Percentiles rank a stretch among this genome's conserved stretches.
These are phyloP conservation scores for Pelusios castaneus DNA, from an alignment of 2,113 vertebrate genomes.

Conservation along the genomic window DNA sequence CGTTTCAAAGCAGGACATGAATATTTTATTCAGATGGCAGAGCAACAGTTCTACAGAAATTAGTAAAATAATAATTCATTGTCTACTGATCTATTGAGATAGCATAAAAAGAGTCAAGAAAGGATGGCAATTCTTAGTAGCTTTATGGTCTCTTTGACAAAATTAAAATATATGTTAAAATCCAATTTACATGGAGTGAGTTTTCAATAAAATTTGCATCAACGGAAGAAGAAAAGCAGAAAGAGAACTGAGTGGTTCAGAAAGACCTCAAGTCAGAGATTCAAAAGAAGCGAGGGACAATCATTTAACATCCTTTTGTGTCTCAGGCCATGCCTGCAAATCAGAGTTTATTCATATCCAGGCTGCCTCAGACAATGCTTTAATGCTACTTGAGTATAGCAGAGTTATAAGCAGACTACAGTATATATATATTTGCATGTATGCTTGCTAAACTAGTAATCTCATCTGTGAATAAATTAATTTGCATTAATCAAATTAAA, in stretches of 20 bases:
- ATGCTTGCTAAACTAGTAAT: background rate
- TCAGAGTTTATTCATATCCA: background rate
- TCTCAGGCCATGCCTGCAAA: background rate
- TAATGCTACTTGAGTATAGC: background rate
- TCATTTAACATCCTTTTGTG: constrained; percentile 26
- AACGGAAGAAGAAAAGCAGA: constrained; percentile 31
- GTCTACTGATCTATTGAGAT: background rate
- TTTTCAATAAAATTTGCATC: constrained; percentile 45
- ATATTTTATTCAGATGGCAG: background rate
- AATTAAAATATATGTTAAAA: constrained; percentile 21
- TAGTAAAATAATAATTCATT: constrained; percentile 33
- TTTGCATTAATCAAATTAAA: background rate
- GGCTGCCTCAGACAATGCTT: background rate
- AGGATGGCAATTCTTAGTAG: background rate
- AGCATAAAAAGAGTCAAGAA: background rate
- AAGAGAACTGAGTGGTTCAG: background rate
- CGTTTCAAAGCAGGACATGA: background rate
- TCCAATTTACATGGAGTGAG: constrained; percentile 20
- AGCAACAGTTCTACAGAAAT: background rate
- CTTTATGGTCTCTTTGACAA: constrained; percentile 11
- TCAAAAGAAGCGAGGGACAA: background rate
- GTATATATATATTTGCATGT: background rate
- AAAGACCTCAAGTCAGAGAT: background rate
- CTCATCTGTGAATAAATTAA: background rate
- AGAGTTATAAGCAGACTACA: background rate